Evolutionary conservation across 1,140 invertebrate species (phyloP).

Genomic region (Anoplophora glabripennis): DNA sequence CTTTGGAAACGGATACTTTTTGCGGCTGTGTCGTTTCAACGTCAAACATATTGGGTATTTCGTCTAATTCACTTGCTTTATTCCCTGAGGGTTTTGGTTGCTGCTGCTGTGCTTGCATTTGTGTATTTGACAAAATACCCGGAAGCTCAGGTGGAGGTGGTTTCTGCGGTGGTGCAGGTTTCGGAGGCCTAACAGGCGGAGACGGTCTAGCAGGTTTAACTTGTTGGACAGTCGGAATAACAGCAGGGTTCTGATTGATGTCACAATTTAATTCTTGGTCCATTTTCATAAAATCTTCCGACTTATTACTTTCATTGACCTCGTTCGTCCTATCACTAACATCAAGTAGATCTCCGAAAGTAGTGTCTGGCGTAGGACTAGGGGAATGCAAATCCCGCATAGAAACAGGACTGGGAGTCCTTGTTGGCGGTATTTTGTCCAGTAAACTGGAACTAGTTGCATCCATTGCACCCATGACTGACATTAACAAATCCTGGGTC

Average conservation of each 20-base stretch:
- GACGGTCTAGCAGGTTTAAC: conserved; percentile 29
- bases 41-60: conserved; percentile 53
- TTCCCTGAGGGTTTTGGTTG: not conserved
- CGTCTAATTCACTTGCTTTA: conserved; percentile 5
- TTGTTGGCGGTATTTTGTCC: conserved; percentile 75
- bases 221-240: conserved; percentile 33
- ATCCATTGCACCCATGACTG: conserved; percentile 84
- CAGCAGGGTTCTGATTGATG: conserved; percentile 49
- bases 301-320: not conserved
- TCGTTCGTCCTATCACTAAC: conserved; percentile 47
- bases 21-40: conserved; percentile 36
- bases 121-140: not conserved
- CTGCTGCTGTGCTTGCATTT: not conserved
- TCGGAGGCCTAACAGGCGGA: conserved; percentile 39
- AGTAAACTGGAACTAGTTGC: conserved; percentile 80
- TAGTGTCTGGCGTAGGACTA: conserved; percentile 76
- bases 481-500: conserved; percentile 81
- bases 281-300: conserved; percentile 30
- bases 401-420: conserved; percentile 77
- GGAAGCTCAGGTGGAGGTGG: conserved; percentile 23
- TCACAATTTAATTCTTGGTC: conserved; percentile 31
- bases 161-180: conserved; percentile 48
- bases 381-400: conserved; percentile 76
- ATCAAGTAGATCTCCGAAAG: conserved; percentile 64
- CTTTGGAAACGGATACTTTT: conserved; percentile 54